Conservation (phyloP, 1,140 invertebrate species). For the Nephila pilipes region DNA sequence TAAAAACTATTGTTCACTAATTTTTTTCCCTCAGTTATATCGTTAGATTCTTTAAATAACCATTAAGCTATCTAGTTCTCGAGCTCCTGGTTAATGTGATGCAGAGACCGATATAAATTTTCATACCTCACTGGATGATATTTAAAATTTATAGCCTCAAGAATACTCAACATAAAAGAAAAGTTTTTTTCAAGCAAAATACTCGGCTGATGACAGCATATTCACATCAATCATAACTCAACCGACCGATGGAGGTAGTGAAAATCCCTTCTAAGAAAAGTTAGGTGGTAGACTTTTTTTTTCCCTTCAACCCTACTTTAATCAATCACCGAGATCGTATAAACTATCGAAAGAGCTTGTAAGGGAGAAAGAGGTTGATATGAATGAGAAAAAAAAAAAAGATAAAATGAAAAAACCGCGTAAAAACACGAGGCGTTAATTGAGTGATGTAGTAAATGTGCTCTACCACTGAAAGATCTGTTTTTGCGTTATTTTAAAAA, state of each 20-base stretch:
- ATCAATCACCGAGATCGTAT: slow-evolving; percentile 39
- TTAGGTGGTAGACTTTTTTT: background rate
- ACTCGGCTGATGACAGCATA: slow-evolving; percentile 11
- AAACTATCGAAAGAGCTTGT: slow-evolving; percentile 25
- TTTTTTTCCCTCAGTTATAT: no score
- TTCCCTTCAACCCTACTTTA: background rate
- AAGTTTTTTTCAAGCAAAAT: background rate
- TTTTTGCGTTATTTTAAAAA: background rate
- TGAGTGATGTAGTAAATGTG: slow-evolving; percentile 14
- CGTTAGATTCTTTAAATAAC: background rate
- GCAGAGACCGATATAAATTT: slow-evolving; percentile 17
- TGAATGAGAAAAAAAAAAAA: background rate
- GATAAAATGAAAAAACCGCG: background rate
- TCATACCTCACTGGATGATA: slow-evolving; percentile 26
- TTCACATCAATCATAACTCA: slow-evolving; percentile 44
- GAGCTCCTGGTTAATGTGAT: background rate
- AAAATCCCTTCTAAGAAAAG: slow-evolving; percentile 29
- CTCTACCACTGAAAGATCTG: background rate
- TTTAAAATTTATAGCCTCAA: slow-evolving; percentile 43
- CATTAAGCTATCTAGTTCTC: background rate
- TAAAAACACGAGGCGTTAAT: slow-evolving; percentile 11
- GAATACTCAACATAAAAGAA: slow-evolving; percentile 15
- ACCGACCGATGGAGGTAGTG: background rate
- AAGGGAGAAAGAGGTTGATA: background rate
- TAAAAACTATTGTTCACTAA: no score